These are phyloP conservation scores for Ceuthmochares aereus DNA, from an alignment of 2,113 vertebrate species.

Conservation along the genomic window DNA sequence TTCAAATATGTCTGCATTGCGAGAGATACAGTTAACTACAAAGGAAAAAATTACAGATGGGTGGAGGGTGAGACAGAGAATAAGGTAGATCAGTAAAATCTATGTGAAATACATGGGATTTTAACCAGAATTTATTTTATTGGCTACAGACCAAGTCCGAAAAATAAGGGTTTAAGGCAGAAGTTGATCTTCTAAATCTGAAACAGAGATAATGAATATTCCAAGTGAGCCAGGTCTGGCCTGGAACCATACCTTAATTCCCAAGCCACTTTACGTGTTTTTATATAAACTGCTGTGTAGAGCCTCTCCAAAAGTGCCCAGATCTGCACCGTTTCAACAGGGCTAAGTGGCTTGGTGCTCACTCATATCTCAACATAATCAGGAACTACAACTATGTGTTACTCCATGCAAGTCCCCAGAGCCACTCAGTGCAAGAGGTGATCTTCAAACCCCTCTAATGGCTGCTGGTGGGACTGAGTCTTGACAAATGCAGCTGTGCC, in stretches of 20 bases:
- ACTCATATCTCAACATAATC: neutral
- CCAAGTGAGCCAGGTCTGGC: neutral
- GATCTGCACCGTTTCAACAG: neutral
- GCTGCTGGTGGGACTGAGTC: neutral
- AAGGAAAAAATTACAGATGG: neutral
- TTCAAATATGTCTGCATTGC: neutral
- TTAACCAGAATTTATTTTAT: neutral
- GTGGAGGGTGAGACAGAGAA: neutral
- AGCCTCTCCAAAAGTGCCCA: neutral
- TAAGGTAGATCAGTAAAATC: neutral
- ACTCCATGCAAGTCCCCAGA: neutral
- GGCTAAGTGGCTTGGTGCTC: neutral
- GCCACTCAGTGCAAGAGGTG: neutral
- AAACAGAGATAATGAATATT: neutral
- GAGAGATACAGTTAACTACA: neutral
- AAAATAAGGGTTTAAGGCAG: neutral
- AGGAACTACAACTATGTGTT: neutral
- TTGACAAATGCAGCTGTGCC: neutral
- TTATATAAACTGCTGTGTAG: neutral
- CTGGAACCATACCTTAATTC: neutral
- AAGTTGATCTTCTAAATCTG: neutral
- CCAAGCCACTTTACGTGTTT: neutral
- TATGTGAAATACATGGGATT: neutral
- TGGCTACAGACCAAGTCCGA: neutral
- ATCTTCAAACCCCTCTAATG: neutral